Percentiles rank a stretch among this genome's conserved stretches.
Conservation (phyloP, 92 coral and sea anemone species). For the Isaurus tuberculatus region DNA sequence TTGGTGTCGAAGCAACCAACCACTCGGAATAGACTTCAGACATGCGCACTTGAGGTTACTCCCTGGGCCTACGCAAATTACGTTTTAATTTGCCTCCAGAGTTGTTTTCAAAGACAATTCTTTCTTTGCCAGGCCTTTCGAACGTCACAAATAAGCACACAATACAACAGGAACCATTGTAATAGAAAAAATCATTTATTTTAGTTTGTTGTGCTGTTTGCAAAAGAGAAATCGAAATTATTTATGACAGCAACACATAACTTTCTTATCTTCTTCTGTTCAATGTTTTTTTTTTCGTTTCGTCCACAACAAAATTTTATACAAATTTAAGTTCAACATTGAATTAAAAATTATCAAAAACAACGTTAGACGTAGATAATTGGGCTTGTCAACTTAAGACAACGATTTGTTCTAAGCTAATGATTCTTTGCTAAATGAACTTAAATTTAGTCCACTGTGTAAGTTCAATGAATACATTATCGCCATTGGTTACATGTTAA, state of each 20-base stretch:
- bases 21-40: slow-evolving; percentile 43
- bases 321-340: slow-evolving; percentile 49
- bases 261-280: slow-evolving; percentile 18
- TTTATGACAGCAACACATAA: background rate
- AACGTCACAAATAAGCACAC: background rate
- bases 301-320: slow-evolving; percentile 43
- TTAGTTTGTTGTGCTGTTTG: slow-evolving; percentile 23
- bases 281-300: slow-evolving; percentile 12
- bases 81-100: slow-evolving; percentile 28
- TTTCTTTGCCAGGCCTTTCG: background rate
- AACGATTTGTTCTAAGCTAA: slow-evolving; percentile 41
- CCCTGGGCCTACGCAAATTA: slow-evolving; percentile 5
- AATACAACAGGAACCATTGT: slow-evolving; percentile 20
- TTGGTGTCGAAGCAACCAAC: slow-evolving; percentile 40
- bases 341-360: slow-evolving; percentile 44
- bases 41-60: slow-evolving; percentile 22
- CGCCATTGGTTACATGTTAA: slow-evolving; percentile 8
- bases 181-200: slow-evolving; percentile 29
- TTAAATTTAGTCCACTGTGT: slow-evolving; percentile 34
- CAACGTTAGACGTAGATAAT: slow-evolving; percentile 41
- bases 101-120: slow-evolving; percentile 25
- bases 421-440: slow-evolving; percentile 50
- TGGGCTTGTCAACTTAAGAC: slow-evolving; percentile 45
- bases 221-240: slow-evolving; percentile 11
- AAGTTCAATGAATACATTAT: slow-evolving; percentile 21